Evolutionary conservation across 2,888 invertebrate genomes (phyloP).

Genomic region (Latrodectus elegans): DNA sequence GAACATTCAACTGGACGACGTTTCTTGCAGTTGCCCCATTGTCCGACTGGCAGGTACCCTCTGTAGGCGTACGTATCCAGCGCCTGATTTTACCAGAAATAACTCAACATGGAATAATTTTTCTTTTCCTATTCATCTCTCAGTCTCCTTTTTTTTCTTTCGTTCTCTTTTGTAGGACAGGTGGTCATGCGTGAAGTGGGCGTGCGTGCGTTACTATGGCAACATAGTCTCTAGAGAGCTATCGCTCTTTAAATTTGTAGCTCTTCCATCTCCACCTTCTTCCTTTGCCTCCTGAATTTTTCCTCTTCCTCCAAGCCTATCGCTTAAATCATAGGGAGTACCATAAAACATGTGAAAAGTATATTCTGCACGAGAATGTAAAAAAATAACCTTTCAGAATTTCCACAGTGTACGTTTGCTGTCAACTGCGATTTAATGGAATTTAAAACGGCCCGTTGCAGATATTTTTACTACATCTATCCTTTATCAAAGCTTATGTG

Average conservation of each 20-base stretch:
- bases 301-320: neutral
- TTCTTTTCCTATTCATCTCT: conserved; percentile 24
- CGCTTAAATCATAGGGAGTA: neutral
- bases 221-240: conserved; percentile 58
- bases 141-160: conserved; percentile 27
- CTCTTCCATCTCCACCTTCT: conserved; percentile 6
- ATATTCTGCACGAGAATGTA: neutral
- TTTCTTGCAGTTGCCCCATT: conserved; percentile 47
- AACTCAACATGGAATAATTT: conserved; percentile 39
- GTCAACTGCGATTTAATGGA: conserved; percentile 32
- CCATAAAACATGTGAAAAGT: neutral
- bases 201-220: conserved; percentile 61
- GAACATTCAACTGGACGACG: neutral
- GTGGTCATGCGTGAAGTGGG: conserved; percentile 67
- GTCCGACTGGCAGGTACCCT: conserved; percentile 30
- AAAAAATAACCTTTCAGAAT: neutral
- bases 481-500: neutral
- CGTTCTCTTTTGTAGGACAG: conserved; percentile 63
- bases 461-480: conserved; percentile 4
- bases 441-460: neutral
- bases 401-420: neutral
- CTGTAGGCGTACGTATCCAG: conserved; percentile 46
- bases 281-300: neutral
- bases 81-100: conserved; percentile 36
- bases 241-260: conserved; percentile 49